These are phyloP conservation scores for Acomys russatus DNA, from an alignment of 2,797 vertebrate genomes.

Conservation along the genomic window DNA sequence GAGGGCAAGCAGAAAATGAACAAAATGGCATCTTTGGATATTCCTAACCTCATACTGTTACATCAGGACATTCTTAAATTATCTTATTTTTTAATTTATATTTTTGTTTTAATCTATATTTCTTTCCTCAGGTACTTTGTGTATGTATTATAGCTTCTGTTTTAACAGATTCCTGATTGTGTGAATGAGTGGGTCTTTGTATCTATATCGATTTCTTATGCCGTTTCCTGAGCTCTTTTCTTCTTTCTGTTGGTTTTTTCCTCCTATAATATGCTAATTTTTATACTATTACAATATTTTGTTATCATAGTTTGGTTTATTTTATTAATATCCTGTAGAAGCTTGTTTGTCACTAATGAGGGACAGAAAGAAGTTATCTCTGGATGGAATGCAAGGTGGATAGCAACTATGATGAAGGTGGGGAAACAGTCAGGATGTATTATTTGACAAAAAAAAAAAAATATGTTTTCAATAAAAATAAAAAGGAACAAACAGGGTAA, in stretches of 20 bases:
- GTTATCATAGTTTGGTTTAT: neutral
- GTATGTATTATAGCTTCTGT: too few relatives aligned
- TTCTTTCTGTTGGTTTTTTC: neutral
- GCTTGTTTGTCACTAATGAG: neutral
- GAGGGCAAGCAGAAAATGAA: too few relatives aligned
- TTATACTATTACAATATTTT: neutral
- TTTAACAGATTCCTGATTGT: too few relatives aligned
- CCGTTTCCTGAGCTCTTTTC: neutral
- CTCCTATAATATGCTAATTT: neutral
- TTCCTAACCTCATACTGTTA: too few relatives aligned
- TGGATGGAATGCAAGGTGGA: neutral
- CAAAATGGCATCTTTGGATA: too few relatives aligned
- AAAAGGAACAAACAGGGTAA: neutral
- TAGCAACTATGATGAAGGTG: neutral
- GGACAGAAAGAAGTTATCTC: neutral
- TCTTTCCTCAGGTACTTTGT: neutral
- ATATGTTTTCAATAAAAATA: neutral
- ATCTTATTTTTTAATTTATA: too few relatives aligned
- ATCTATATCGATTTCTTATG: neutral
- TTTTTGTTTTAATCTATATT: neutral
- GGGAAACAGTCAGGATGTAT: neutral
- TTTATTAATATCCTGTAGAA: neutral
- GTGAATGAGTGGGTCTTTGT: too few relatives aligned
- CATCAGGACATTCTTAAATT: too few relatives aligned
- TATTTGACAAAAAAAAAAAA: neutral